These are phyloP conservation scores for Elgaria multicarinata DNA, from an alignment of 2,113 vertebrate species.

Conservation along the genomic window DNA sequence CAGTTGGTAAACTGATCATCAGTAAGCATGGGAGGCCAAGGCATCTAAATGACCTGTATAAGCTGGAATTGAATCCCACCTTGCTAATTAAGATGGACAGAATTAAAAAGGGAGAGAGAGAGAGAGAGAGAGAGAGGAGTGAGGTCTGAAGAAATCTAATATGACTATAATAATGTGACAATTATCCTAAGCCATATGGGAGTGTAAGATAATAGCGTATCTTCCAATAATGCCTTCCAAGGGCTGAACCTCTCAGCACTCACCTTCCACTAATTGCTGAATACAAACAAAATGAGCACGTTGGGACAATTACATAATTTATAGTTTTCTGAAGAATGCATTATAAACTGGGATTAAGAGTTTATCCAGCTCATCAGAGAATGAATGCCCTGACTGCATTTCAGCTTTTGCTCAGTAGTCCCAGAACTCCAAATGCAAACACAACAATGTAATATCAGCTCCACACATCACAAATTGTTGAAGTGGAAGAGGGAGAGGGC, in stretches of 20 bases:
- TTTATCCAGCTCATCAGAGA: background rate
- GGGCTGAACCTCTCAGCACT: background rate
- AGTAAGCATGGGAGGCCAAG: conserved; percentile 17
- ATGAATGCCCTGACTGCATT: background rate
- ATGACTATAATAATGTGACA: conserved; percentile 25
- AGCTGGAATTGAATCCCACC: conserved; percentile 42
- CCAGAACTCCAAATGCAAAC: background rate
- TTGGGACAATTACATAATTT: conserved; percentile 7
- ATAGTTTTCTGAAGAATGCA: background rate
- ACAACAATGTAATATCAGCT: background rate
- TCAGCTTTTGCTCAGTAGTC: background rate
- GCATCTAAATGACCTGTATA: conserved; percentile 37
- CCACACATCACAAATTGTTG: background rate
- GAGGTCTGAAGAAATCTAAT: conserved; percentile 48
- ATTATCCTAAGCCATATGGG: conserved; percentile 11
- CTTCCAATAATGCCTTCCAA: background rate
- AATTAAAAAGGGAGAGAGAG: no score
- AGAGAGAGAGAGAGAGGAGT: conserved; percentile 27
- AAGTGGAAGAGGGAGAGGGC: background rate
- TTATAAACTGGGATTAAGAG: background rate
- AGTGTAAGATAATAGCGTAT: background rate
- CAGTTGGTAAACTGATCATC: conserved; percentile 33
- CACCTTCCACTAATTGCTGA: background rate
- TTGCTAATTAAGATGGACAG: conserved; percentile 32
- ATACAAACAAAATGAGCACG: background rate